A percentile compares a stretch with the other conserved stretches of the same genome.
phyloP scores from a whole-genome alignment of 1,140 invertebrate genomes.

The Pseudobourletiella spinata region DNA sequence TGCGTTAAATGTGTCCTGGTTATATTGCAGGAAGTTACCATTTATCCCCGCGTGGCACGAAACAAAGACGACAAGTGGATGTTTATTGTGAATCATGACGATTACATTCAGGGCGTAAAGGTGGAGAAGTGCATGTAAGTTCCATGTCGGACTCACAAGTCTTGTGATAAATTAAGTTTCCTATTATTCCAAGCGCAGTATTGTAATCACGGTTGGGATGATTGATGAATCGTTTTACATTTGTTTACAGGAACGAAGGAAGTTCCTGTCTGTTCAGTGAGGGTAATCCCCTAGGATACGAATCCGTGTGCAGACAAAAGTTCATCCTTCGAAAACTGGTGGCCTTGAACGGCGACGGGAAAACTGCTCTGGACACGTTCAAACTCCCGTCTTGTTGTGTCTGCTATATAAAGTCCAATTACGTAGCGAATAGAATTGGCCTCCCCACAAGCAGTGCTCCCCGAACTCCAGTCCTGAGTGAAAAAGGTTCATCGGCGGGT shows the following conservation, averaged over 20 bases:
- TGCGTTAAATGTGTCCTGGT: too few relatives aligned
- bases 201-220: too few relatives aligned
- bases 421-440: slow-evolving; percentile 17
- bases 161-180: too few relatives aligned
- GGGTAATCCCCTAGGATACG: slow-evolving; percentile 45
- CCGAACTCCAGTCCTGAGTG: not conserved
- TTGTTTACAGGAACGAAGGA: slow-evolving; percentile 36
- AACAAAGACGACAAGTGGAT: slow-evolving; percentile 48
- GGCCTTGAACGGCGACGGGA: slow-evolving; percentile 45
- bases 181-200: not conserved
- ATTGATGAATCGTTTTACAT: not conserved
- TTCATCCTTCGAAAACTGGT: slow-evolving; percentile 50
- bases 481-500: too few relatives aligned
- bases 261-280: slow-evolving; percentile 38
- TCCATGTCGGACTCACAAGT: too few relatives aligned
- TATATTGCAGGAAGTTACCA: slow-evolving; percentile 40
- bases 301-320: slow-evolving; percentile 52
- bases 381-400: slow-evolving; percentile 55
- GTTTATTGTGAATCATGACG: slow-evolving; percentile 49
- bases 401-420: slow-evolving; percentile 43
- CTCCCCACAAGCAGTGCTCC: not conserved
- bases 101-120: slow-evolving; percentile 48
- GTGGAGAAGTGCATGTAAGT: slow-evolving; percentile 50
- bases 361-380: slow-evolving; percentile 36
- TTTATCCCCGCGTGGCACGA: slow-evolving; percentile 44